These are phyloP conservation scores for Myotis davidii DNA, from an alignment of 2,113 vertebrate species.

Conservation along the genomic window DNA sequence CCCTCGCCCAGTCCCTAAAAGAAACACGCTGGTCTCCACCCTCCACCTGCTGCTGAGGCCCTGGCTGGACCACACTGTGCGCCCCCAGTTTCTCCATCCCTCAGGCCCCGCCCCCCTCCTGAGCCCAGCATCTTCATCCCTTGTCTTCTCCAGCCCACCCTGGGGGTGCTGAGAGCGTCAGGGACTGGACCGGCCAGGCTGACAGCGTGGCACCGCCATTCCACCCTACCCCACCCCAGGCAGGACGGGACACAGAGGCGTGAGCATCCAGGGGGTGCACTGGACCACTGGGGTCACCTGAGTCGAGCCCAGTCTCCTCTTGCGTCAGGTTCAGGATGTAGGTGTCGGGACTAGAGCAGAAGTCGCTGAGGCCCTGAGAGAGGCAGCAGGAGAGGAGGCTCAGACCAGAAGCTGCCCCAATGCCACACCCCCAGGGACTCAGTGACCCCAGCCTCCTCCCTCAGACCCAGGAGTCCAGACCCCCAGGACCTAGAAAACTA, in stretches of 20 bases:
- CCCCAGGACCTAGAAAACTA: background rate
- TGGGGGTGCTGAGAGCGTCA: background rate
- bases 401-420: background rate
- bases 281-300: slow-evolving; percentile 84
- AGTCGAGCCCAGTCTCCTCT: slow-evolving; percentile 88
- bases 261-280: background rate
- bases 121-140: background rate
- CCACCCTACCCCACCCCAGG: background rate
- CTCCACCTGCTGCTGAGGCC: background rate
- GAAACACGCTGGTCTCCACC: fast-evolving
- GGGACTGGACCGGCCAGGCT: background rate
- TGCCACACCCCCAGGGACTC: background rate
- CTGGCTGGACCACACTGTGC: background rate
- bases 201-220: background rate
- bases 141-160: background rate
- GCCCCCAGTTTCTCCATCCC: background rate
- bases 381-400: background rate
- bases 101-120: too few species aligned
- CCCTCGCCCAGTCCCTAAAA: background rate
- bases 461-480: background rate
- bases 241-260: background rate
- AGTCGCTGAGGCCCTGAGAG: slow-evolving; percentile 93
- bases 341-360: slow-evolving; percentile 91
- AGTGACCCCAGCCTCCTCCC: background rate
- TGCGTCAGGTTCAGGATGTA: slow-evolving; percentile 93